Percentiles rank a stretch among this genome's conserved stretches.
Conservation (phyloP, 2,888 invertebrate genomes). For the Belgica antarctica region DNA sequence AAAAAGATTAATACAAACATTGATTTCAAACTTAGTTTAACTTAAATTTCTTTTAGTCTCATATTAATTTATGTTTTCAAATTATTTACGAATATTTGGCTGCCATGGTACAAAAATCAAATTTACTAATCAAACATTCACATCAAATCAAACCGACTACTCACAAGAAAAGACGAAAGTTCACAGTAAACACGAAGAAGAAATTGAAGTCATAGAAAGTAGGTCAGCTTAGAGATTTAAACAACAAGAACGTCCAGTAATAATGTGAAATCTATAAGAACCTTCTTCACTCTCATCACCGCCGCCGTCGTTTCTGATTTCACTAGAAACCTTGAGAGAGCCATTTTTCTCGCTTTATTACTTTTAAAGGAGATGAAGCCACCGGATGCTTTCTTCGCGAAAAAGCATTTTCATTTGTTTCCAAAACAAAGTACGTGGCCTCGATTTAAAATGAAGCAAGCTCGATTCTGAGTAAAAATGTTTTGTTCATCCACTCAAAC, state of each 20-base stretch:
- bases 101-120: too few relatives aligned
- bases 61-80: too few relatives aligned
- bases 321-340: background rate
- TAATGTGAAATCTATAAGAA: slow-evolving; percentile 24
- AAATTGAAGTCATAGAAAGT: too few relatives aligned
- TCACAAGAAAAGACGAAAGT: too few relatives aligned
- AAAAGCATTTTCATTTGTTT: slow-evolving; percentile 11
- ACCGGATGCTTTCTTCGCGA: background rate
- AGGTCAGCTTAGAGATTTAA: background rate
- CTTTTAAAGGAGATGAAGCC: background rate
- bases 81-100: too few relatives aligned
- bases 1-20: too few relatives aligned
- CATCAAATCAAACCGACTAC: background rate
- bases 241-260: slow-evolving; percentile 21
- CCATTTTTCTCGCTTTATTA: background rate
- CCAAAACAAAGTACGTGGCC: background rate
- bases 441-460: background rate
- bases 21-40: too few relatives aligned
- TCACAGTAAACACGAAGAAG: too few relatives aligned
- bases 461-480: background rate
- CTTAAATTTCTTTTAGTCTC: too few relatives aligned
- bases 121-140: slow-evolving; percentile 11
- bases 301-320: background rate
- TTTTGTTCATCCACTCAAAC: background rate
- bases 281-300: background rate